Base-by-base conservation (phyloP, 2,113 vertebrate genomes). In the Siphamia tubifer region DNA sequence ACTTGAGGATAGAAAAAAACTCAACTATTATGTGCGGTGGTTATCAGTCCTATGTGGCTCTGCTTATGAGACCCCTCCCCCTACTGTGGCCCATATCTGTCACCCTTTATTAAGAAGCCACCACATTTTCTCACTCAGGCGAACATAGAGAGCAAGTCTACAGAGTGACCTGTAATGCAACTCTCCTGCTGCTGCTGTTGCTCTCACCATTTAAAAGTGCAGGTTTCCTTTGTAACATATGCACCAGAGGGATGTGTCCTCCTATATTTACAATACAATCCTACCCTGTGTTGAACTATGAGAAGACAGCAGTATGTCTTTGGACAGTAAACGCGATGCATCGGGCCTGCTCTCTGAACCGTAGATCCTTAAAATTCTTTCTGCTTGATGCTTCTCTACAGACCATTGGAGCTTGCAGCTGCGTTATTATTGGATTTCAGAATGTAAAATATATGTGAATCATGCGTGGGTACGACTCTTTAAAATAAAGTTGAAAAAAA, bases 81-180 rank as follows among this genome's bases (percentile, higher is more conserved):
- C 68, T 62, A 51, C 64, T 48, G 38, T 81, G 78, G 58, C 72
- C 83, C 79, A 83, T 32, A 88, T 88, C 65, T 84, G 82, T 85
- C 82, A 57, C 38, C 66, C 42, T 61, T 52, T 68, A 68, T 87
- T 77, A 77, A 67, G 63, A 63, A 54, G 52, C 23, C 63, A 36
- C 48, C 44, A 55, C 28, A 54, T 72, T 62, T 53, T 75, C 58
- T 61, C 43, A 44, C 68, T 67, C 38, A 44, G 7, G 71, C 6
- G 5, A 60, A 36, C 42, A 48, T 39, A 63, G 34, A 57, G 55
- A 52, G 49, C 44, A 17, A 8, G 17, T 19, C 42, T 25, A 49
- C 17, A 15, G 25, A 30, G 5, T 43, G 67, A 52, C 42, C 60
- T 56, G 38, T 74, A 51, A 63, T 17, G 20, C 28, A 17, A 27